These are phyloP conservation scores for Chrysomela aeneicollis DNA, from an alignment of 2,888 invertebrate species.

Conservation along the genomic window DNA sequence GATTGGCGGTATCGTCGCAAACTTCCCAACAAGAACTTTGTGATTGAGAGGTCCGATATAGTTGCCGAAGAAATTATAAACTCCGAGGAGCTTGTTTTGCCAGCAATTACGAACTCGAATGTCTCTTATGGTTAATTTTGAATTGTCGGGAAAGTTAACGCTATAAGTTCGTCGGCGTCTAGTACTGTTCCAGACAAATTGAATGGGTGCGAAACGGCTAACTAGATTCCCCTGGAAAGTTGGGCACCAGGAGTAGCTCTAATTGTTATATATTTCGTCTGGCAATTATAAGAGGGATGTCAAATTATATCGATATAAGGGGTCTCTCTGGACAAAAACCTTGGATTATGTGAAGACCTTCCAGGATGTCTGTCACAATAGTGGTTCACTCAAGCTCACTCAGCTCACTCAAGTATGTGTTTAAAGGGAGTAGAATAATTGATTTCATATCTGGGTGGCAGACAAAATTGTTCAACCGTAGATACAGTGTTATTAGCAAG, in stretches of 20 bases:
- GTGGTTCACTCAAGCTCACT: no score
- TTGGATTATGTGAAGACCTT: no score
- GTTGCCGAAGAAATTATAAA: conserved; percentile 41
- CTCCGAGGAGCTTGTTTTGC: conserved; percentile 40
- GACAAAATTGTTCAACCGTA: no score
- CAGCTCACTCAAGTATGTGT: no score
- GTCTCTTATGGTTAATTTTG: conserved; percentile 36
- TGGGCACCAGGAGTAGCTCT: not conserved
- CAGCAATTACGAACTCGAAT: conserved; percentile 42
- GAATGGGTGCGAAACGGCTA: not conserved
- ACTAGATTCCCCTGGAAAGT: not conserved
- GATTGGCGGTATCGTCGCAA: conserved; percentile 23
- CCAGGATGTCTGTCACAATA: no score
- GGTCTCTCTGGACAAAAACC: no score
- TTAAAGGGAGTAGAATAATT: no score
- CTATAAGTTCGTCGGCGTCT: conserved; percentile 9
- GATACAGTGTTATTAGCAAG: no score
- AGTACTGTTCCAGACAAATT: conserved; percentile 3
- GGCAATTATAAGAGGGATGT: not conserved
- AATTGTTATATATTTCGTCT: not conserved
- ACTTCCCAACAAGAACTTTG: conserved; percentile 33
- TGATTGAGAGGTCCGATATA: conserved; percentile 39
- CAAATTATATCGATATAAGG: no score
- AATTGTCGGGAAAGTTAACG: conserved; percentile 20
- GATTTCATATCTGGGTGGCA: no score